Base-by-base conservation (phyloP, 2,797 vertebrate genomes). In the Arctocebus calabarensis region DNA sequence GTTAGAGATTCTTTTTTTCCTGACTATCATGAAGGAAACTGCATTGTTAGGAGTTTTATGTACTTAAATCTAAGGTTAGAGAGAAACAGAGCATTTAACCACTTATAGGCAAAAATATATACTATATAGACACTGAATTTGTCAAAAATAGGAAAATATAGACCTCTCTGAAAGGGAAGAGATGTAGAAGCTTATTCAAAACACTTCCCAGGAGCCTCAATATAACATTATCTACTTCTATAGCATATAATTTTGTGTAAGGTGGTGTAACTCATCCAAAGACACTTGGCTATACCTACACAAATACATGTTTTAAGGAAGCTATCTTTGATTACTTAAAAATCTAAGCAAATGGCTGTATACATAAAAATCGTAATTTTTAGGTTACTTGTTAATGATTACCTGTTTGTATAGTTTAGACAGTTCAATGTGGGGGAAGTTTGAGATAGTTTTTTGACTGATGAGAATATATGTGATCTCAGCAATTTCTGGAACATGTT, bases 301-400 rank as follows among this genome's bases (percentile, higher is more conserved):
- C 40, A 29, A 82, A 88, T 29, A 68, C 20, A 10, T 16, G 0
- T 75, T 94, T 71, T 70, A 86, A 75, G 55, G 40, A 93, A 20
- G 66, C 93, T 88, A 83, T 1, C 23, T 92, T 86, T 70, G 20
- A 57, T 94, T 73, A 19, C 78, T 95, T 71, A 3, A 79, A 94
- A 85, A 78, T 92, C 57, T 5, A 37, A 95, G 66, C 32, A 62
- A 75, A n/a, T 27, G 10, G 6, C 61, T 87, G 3, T 61, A 52
- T 64, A 85, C n/a, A 27, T 62, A 48, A 61, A 82, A 90, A 55
- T 0, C 25, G 61, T 62, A 45, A 3, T 10, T 92, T 95, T 91
- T 57, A 75, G 75, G n/a, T 23, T 84, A 2, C 79, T 87, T 73
- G 25, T 71, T 81, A 61, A 34, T 73, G 40, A 64, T 83, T 16